phyloP scores from a whole-genome alignment of 2,888 invertebrate species.

The Calliphora vomitoria region DNA sequence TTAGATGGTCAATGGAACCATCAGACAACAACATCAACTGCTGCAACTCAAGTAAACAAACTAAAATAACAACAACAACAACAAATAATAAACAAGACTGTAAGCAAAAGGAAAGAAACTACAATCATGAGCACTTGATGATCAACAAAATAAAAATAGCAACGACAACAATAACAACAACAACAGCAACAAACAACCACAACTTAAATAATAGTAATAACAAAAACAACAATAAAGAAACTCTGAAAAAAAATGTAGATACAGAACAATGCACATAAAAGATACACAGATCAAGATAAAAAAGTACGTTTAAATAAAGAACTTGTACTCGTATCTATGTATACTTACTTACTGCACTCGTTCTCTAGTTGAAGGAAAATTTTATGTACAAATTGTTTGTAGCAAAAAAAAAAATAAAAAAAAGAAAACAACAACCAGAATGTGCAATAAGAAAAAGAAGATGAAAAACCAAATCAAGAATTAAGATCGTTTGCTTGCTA shows the following conservation, averaged over 20 bases:
- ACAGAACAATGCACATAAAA: constrained; percentile 60
- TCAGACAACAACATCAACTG: constrained; percentile 33
- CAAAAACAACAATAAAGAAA: constrained; percentile 27
- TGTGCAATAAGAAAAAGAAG: background rate
- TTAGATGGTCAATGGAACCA: constrained; percentile 67
- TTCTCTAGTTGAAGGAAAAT: background rate
- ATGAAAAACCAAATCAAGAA: constrained; percentile 9
- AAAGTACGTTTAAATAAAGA: constrained; percentile 25
- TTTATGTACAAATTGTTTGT: too few relatives aligned
- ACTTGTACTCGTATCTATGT: constrained; percentile 1
- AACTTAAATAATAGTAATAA: constrained; percentile 46
- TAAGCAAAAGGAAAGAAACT: constrained; percentile 2
- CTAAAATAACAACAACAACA: constrained; percentile 10
- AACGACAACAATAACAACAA: constrained; percentile 33
- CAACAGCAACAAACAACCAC: constrained; percentile 27
- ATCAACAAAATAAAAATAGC: constrained; percentile 53
- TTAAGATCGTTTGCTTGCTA: constrained; percentile 20
- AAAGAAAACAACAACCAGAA: background rate
- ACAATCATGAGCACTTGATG: constrained; percentile 42
- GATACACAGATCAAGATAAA: constrained; percentile 58
- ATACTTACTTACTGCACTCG: constrained; percentile 4
- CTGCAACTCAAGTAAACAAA: constrained; percentile 35
- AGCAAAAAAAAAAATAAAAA: too few relatives aligned
- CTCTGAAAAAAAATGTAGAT: constrained; percentile 38
- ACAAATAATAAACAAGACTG: constrained; percentile 33